phyloP scores from a whole-genome alignment of 2,888 invertebrate species.

The Phanerotoma sp. region DNA sequence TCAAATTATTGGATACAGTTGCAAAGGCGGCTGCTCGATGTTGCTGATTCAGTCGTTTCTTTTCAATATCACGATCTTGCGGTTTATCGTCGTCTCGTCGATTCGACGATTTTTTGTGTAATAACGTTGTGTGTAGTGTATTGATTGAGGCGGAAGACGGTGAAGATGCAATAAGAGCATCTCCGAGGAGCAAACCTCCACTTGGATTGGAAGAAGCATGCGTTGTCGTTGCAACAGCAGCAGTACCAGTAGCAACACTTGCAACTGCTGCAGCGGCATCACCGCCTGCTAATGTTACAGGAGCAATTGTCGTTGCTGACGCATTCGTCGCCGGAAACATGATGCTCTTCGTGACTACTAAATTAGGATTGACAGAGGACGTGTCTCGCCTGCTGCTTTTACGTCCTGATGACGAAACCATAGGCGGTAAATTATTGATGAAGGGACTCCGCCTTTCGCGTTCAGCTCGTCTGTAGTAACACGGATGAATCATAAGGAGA shows the following conservation, averaged over 20 bases:
- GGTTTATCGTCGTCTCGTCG: slow-evolving; percentile 15
- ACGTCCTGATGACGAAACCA: slow-evolving; percentile 52
- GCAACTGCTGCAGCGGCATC: slow-evolving; percentile 25
- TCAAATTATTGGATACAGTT: slow-evolving; percentile 22
- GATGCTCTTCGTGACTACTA: slow-evolving; percentile 19
- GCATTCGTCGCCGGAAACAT: slow-evolving; percentile 38
- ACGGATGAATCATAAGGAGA: slow-evolving; percentile 86
- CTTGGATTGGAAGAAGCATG: slow-evolving; percentile 6
- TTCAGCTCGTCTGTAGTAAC: slow-evolving; percentile 85
- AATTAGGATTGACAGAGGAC: slow-evolving; percentile 19
- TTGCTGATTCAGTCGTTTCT: slow-evolving; percentile 26
- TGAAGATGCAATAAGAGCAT: slow-evolving; percentile 33
- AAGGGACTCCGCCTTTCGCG: slow-evolving; percentile 80
- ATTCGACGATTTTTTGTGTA: slow-evolving; percentile 7
- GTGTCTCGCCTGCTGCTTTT: slow-evolving; percentile 35
- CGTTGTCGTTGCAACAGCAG: slow-evolving; percentile 29
- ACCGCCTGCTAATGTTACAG: slow-evolving; percentile 16
- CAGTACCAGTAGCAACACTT: slow-evolving; percentile 33
- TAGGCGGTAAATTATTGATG: slow-evolving; percentile 78
- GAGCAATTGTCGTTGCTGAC: slow-evolving; percentile 31
- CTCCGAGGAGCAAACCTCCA: slow-evolving; percentile 10
- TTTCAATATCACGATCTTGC: slow-evolving; percentile 15
- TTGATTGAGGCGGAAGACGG: slow-evolving; percentile 30
- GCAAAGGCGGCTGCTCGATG: slow-evolving; percentile 25
- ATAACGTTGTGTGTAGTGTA: slow-evolving; percentile 12